These are phyloP conservation scores for Brachionus sp. DNA, from an alignment of 1,140 invertebrate species.

Conservation along the genomic window DNA sequence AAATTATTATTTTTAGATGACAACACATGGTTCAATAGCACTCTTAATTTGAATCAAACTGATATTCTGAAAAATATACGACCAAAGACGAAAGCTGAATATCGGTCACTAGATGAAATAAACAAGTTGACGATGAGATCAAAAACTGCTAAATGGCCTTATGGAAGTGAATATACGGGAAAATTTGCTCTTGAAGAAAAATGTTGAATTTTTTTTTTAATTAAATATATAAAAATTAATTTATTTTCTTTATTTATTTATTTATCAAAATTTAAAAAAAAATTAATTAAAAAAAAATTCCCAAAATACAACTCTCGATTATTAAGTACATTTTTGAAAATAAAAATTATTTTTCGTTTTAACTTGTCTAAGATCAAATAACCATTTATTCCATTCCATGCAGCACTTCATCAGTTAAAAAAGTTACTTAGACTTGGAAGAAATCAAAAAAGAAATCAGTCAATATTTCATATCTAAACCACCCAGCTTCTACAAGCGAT, in stretches of 20 bases:
- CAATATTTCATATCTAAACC: no score
- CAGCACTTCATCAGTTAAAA: no score
- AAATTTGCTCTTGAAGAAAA: slow-evolving; percentile 49
- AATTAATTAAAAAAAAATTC: neutral
- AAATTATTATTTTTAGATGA: slow-evolving; percentile 49
- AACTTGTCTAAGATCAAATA: no score
- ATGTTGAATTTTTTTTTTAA: slow-evolving; percentile 50
- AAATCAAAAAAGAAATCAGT: no score
- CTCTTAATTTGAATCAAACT: slow-evolving; percentile 52
- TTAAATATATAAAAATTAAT: neutral
- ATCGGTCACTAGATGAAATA: slow-evolving; percentile 49
- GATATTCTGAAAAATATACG: slow-evolving; percentile 51
- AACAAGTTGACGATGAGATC: slow-evolving; percentile 47
- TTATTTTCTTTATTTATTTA: no score
- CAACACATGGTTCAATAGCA: slow-evolving; percentile 56
- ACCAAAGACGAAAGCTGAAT: slow-evolving; percentile 52
- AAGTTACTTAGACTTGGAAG: no score
- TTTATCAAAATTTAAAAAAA: neutral
- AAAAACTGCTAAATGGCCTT: slow-evolving; percentile 50
- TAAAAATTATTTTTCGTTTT: no score
- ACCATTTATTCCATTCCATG: no score
- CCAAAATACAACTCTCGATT: neutral
- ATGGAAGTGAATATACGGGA: slow-evolving; percentile 55
- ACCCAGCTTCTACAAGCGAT: no score
- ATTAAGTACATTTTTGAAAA: no score